phyloP scores from a whole-genome alignment of 2,113 vertebrate genomes.

The Corythornis vintsioides region DNA sequence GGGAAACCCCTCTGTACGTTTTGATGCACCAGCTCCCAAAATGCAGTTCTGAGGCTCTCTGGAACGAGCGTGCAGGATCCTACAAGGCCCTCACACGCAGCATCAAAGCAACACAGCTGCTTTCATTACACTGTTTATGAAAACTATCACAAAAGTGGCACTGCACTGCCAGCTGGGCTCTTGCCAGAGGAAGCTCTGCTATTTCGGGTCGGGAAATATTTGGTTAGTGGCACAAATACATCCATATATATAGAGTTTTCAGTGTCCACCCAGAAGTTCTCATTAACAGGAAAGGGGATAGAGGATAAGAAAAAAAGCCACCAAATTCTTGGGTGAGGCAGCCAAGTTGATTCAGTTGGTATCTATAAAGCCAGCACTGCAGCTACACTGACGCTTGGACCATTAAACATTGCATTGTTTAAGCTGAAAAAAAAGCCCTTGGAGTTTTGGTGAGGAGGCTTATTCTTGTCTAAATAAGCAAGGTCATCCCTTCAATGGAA shows the following conservation, averaged over 20 bases:
- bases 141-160: slow-evolving; percentile 11
- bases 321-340: background rate
- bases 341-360: background rate
- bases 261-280: background rate
- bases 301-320: background rate
- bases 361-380: background rate
- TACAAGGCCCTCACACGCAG: background rate
- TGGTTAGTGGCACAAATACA: background rate
- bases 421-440: background rate
- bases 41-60: slow-evolving; percentile 3
- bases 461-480: background rate
- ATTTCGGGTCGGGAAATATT: background rate
- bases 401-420: background rate
- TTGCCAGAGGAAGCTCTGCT: slow-evolving; percentile 36
- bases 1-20: background rate
- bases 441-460: background rate
- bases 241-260: background rate
- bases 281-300: background rate
- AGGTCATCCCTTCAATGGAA: background rate
- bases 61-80: background rate
- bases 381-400: background rate
- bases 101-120: background rate
- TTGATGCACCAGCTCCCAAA: background rate
- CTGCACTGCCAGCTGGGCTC: background rate
- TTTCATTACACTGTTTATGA: slow-evolving; percentile 25